Evolutionary conservation across 2,113 vertebrate genomes (phyloP).

Genomic region (Psettodes erumei): DNA sequence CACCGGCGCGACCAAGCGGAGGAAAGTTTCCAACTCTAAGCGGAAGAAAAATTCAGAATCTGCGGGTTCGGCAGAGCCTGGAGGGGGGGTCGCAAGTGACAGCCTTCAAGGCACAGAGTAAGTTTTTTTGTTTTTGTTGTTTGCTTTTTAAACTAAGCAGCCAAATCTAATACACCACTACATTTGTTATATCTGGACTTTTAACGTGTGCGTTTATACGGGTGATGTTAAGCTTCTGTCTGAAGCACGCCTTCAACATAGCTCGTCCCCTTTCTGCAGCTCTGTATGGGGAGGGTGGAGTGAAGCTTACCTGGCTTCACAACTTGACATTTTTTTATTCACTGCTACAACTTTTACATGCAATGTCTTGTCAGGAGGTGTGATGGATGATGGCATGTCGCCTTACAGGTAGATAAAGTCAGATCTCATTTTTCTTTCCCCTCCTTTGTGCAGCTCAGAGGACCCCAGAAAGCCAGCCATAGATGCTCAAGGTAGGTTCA

Average conservation of each 20-base stretch:
- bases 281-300: constrained; percentile 65
- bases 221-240: constrained; percentile 38
- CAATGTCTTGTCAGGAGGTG: background rate
- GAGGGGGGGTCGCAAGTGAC: constrained; percentile 64
- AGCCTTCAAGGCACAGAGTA: constrained; percentile 70
- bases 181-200: constrained; percentile 19
- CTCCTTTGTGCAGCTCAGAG: constrained; percentile 65
- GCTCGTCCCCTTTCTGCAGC: constrained; percentile 61
- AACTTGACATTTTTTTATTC: background rate
- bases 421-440: background rate
- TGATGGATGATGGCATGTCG: background rate
- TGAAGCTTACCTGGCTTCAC: constrained; percentile 55
- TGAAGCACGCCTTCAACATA: constrained; percentile 67
- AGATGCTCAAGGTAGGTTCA: constrained; percentile 71
- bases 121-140: no score
- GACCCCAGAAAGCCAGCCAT: constrained; percentile 61
- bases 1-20: constrained; percentile 67
- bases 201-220: constrained; percentile 7
- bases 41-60: constrained; percentile 73
- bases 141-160: no score
- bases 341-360: background rate
- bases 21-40: constrained; percentile 79
- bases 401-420: background rate
- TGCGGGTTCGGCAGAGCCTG: constrained; percentile 53
- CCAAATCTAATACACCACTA: background rate